Base-by-base conservation (phyloP, 2,113 vertebrate genomes). In the Trochalopteron elliotii region DNA sequence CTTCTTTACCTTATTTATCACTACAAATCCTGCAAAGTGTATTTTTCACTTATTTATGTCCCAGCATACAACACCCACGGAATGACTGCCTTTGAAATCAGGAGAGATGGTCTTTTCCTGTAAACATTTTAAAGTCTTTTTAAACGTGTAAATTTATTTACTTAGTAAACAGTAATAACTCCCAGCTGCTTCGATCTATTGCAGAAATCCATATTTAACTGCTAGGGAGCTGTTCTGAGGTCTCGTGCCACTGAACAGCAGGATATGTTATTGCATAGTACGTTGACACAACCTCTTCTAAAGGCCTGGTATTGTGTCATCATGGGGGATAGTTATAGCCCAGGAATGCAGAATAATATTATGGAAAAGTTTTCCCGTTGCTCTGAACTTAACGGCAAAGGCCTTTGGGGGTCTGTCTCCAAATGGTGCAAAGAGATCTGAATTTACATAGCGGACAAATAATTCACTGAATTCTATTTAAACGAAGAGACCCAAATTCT, bases 261-360 rank as follows among this genome's bases (percentile, higher is more conserved):
- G 94, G 94, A 23, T 67, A 53, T 93, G 92, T 94, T 95, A 87
- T 92, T 94, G 69, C 94, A 64, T 67, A 18, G 90, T 25, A 75
- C 52, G 1, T 92, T 92, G 85, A 93, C 90, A 75, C 68, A 83
- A 59, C 72, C 72, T 75, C 56, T 74, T 64, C 64, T 23, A 78
- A 92, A 94, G 88, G 68, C 60, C 49, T 4, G 0, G 60, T 40
- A 71, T 93, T 94, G 94, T 95, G 69, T 87, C 83, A 67, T 95
- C 15, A 2, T 3, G 64, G 52, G 45, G 79, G n/a, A 95, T 87
- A 68, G 85, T 61, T 93, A 24, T n/a, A 53, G 72, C 19, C 56
- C 37, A 94, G 90, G 92, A 96, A 96, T 96, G 93, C 86, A 82
- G 90, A 94, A 94, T 92, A 95, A 97, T 93, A 86, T 92, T 96